Percentiles rank a stretch among this genome's conserved stretches.
phyloP scores from a whole-genome alignment of 2,113 vertebrate genomes.

The Cyprinus carpio region DNA sequence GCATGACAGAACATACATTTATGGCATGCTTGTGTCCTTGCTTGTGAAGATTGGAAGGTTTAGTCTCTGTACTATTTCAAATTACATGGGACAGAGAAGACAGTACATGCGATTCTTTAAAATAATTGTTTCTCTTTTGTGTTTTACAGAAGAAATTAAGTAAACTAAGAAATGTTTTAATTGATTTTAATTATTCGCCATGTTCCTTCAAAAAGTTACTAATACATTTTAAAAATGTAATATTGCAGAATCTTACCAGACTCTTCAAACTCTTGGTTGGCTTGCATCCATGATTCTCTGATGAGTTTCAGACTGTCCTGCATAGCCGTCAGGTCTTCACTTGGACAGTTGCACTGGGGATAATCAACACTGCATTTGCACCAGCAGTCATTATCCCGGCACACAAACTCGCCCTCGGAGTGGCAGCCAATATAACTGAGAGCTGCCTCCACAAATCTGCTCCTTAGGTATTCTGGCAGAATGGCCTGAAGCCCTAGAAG shows the following conservation, averaged over 20 bases:
- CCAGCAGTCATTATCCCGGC: slow-evolving; percentile 80
- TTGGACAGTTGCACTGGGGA: slow-evolving; percentile 79
- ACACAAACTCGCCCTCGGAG: slow-evolving; percentile 80
- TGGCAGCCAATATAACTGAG: slow-evolving; percentile 82
- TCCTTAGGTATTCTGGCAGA: slow-evolving; percentile 77
- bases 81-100: not conserved
- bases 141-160: not conserved
- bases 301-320: slow-evolving; percentile 76
- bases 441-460: slow-evolving; percentile 78
- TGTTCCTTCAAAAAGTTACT: not conserved
- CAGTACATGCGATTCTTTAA: not conserved
- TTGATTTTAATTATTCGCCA: not conserved
- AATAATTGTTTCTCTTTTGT: not conserved
- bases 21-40: not conserved
- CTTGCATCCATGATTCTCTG: slow-evolving; percentile 70
- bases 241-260: slow-evolving; percentile 69
- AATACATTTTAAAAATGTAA: not conserved
- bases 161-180: not conserved
- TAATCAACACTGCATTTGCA: slow-evolving; percentile 75
- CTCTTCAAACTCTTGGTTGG: slow-evolving; percentile 79
- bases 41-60: not conserved
- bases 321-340: slow-evolving; percentile 77
- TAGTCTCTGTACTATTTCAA: not conserved
- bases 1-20: not conserved
- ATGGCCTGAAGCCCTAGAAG: slow-evolving; percentile 77